Evolutionary conservation across 1,140 invertebrate genomes (phyloP).

Genomic region (Drosophila lowei): DNA sequence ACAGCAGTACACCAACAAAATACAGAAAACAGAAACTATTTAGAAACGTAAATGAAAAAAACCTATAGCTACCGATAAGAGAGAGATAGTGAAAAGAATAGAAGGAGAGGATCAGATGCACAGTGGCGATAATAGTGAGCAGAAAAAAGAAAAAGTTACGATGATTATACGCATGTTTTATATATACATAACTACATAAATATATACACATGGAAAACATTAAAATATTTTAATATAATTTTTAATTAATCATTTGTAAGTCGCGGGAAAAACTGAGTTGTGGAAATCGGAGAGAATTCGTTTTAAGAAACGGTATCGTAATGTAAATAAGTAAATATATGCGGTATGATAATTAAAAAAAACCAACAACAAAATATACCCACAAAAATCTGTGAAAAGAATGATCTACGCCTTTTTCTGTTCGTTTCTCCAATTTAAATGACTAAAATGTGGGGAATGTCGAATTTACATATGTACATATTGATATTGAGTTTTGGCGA

Average conservation of each 20-base stretch:
- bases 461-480: too few relatives aligned
- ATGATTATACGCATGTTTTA: conserved; percentile 19
- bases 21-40: conserved; percentile 44
- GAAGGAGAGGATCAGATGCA: neutral
- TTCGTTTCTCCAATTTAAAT: neutral
- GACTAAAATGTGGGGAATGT: too few relatives aligned
- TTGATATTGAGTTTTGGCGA: too few relatives aligned
- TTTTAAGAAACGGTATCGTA: conserved; percentile 42
- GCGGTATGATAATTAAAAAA: conserved; percentile 50
- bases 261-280: conserved; percentile 15
- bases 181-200: conserved; percentile 2
- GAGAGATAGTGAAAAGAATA: neutral
- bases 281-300: conserved; percentile 32
- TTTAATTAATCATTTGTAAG: conserved; percentile 32
- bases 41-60: conserved; percentile 34
- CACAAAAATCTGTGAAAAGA: conserved; percentile 28
- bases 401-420: neutral
- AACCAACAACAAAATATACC: conserved; percentile 6
- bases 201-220: conserved; percentile 9
- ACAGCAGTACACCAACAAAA: conserved; percentile 21
- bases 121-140: neutral
- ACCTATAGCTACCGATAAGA: conserved; percentile 46
- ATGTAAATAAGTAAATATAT: conserved; percentile 63
- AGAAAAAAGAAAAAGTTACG: conserved; percentile 1
- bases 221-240: conserved; percentile 41